phyloP scores from a whole-genome alignment of 1,140 invertebrate genomes.

The Drepana arcuata region DNA sequence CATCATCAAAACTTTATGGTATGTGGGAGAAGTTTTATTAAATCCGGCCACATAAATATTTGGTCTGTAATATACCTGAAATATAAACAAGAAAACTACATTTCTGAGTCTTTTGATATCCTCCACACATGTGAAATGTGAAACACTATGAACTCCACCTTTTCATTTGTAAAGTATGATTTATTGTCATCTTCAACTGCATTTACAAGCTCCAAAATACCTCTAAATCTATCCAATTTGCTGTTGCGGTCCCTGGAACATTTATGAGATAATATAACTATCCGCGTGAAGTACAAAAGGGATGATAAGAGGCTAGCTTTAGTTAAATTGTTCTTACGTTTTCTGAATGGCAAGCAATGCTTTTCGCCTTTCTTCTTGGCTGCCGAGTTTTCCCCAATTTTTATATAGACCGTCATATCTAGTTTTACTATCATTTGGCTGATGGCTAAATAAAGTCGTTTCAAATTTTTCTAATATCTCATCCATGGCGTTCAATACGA shows the following conservation, averaged over 20 bases:
- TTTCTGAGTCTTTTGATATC: not conserved
- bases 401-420: constrained; percentile 41
- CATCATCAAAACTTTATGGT: constrained; percentile 72
- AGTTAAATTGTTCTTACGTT: constrained; percentile 32
- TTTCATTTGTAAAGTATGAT: constrained; percentile 2
- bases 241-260: constrained; percentile 21
- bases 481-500: constrained; percentile 28
- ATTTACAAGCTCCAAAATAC: constrained; percentile 32
- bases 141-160: no score
- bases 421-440: constrained; percentile 13
- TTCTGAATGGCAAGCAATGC: constrained; percentile 46
- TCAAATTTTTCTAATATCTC: constrained; percentile 41
- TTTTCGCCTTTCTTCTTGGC: constrained; percentile 54
- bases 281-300: not conserved
- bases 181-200: constrained; percentile 11
- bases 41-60: constrained; percentile 64
- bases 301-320: no score
- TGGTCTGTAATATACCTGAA: constrained; percentile 47
- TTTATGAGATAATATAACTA: not conserved
- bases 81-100: constrained; percentile 8
- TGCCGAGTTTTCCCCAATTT: constrained; percentile 42
- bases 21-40: constrained; percentile 28
- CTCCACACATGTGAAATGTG: no score
- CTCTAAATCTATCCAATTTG: constrained; percentile 29
- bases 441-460: constrained; percentile 26